Percentiles rank a stretch among this genome's conserved stretches.
These are phyloP conservation scores for Petrolisthes manimaculis DNA, from an alignment of 2,888 invertebrate genomes.

Conservation along the genomic window DNA sequence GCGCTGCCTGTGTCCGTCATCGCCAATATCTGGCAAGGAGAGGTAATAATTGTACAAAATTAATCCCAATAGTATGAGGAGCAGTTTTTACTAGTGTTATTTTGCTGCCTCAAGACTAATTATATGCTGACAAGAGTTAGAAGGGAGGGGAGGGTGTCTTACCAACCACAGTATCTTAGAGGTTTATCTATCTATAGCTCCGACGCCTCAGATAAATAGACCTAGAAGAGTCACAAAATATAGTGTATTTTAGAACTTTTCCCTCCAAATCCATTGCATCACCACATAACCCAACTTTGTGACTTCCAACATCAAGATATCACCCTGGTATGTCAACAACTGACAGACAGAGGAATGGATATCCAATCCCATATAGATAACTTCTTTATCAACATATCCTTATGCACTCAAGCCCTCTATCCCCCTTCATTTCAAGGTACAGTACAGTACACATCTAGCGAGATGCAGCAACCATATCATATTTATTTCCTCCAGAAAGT, in stretches of 20 bases:
- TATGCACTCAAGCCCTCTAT: too few species aligned
- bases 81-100: neutral
- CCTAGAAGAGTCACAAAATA: neutral
- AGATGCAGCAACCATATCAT: neutral
- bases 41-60: neutral
- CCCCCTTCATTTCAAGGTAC: too few species aligned
- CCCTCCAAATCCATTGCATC: neutral
- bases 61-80: neutral
- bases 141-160: neutral
- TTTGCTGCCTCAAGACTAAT: neutral
- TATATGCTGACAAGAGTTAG: neutral
- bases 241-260: neutral
- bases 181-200: too few species aligned
- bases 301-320: too few species aligned
- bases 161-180: neutral
- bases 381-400: too few species aligned
- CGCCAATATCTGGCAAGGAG: constrained; percentile 78
- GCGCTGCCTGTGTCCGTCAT: constrained; percentile 91
- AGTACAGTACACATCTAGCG: too few species aligned
- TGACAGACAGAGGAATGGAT: too few species aligned
- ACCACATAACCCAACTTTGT: neutral
- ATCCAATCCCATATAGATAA: too few species aligned
- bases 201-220: too few species aligned
- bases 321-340: too few species aligned
- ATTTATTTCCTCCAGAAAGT: too few species aligned